Base-by-base conservation (phyloP, 2,113 vertebrate genomes). In the Malurus melanocephalus region DNA sequence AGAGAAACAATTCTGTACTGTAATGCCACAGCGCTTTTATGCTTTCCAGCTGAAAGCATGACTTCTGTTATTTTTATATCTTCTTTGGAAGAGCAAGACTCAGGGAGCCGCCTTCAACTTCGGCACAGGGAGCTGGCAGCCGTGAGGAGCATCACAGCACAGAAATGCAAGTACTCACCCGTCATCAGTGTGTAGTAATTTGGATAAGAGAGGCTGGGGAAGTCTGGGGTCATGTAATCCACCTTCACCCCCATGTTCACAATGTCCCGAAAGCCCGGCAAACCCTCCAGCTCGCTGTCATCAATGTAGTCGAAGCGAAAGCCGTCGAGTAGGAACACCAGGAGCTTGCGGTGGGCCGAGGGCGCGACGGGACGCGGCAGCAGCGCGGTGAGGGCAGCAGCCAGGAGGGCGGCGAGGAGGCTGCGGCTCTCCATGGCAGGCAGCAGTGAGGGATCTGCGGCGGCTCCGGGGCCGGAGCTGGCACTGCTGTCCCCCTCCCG, bases 101-200 rank as follows among this genome's bases (percentile, higher is more conserved):
- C 5, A 5, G 42, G 48, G 59, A 64, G 52, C 27, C 32, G 32
- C 49, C n/a, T 48, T 65, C 33, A 40, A 4, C 51, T 23, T 35
- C 2, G 1, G 45, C 74, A 19, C 6, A 0, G 57, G 46, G 38
- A 40, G 24, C 69, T 12, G 46, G 13, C 49, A 45, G 61, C 51
- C 52, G 22, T 11, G 8, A 12, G 43, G 13, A 82, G 59, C 79
- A 62, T 53, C 83, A 0, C 38, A 13, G 40, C 21, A 9, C 16
- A 35, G 74, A 51, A 38, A 26, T 0, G 20, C 24, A n/a, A 2
- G 56, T 51, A 96, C 97, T 97, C 94, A 99, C 99, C 99, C 3
- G 99, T 99, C 99, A 99, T 99, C 18, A 99, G 85, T 2, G 98
- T 97, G 96, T 99, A 99, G 93, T 99, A 99, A 59, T 99, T 99